Evolutionary conservation across 2,888 invertebrate species (phyloP).

Genomic region (Synanthedon vespiformis): DNA sequence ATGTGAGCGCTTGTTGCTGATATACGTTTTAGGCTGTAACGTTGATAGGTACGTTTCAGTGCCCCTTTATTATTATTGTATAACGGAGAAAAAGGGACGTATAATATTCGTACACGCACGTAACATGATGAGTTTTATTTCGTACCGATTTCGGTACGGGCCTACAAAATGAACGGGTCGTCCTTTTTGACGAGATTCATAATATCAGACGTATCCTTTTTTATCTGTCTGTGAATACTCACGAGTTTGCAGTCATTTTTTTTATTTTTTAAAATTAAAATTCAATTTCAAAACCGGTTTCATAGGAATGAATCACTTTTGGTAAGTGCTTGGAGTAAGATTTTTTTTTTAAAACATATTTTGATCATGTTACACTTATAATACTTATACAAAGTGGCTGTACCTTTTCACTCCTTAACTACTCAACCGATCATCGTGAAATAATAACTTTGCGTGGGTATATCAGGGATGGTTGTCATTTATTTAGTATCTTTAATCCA

Average conservation of each 20-base stretch:
- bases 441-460: too few relatives aligned
- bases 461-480: too few relatives aligned
- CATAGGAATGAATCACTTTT: too few relatives aligned
- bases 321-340: too few relatives aligned
- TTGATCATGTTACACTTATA: too few relatives aligned
- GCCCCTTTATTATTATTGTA: not conserved
- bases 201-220: slow-evolving; percentile 18
- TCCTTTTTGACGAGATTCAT: slow-evolving; percentile 19
- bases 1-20: not conserved
- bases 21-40: not conserved
- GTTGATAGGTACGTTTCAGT: not conserved
- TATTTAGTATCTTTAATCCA: too few relatives aligned
- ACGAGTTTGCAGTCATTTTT: not conserved
- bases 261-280: too few relatives aligned
- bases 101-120: not conserved
- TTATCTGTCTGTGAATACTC: slow-evolving; percentile 13
- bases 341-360: too few relatives aligned
- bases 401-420: too few relatives aligned
- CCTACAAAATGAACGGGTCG: slow-evolving; percentile 17
- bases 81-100: not conserved
- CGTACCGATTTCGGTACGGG: slow-evolving; percentile 2
- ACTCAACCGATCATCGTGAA: too few relatives aligned
- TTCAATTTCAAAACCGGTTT: too few relatives aligned
- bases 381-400: too few relatives aligned
- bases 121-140: not conserved